Percentiles rank a stretch among this genome's conserved stretches.
These are phyloP conservation scores for Oncorhynchus nerka DNA, from an alignment of 2,113 vertebrate genomes.

Conservation along the genomic window DNA sequence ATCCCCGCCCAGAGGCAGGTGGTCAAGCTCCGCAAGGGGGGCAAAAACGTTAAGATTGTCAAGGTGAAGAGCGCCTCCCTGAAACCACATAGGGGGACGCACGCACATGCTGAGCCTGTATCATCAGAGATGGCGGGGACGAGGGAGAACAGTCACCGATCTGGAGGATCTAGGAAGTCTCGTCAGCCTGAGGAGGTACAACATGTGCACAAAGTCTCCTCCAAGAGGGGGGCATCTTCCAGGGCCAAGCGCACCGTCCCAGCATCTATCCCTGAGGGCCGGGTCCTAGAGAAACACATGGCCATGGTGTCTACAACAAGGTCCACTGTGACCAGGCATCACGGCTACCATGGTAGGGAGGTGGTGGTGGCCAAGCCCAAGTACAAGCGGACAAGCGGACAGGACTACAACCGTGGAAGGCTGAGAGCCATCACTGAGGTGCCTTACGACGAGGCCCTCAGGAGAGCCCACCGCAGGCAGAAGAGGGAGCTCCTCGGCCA, in stretches of 20 bases:
- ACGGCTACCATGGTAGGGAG: slow-evolving; percentile 63
- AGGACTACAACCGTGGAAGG: slow-evolving; percentile 72
- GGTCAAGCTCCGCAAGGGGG: slow-evolving; percentile 69
- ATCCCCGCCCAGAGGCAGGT: slow-evolving; percentile 70
- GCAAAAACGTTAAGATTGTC: slow-evolving; percentile 69
- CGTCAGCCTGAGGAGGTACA: slow-evolving; percentile 73
- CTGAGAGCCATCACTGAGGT: slow-evolving; percentile 77
- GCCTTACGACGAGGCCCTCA: slow-evolving; percentile 79
- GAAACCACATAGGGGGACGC: slow-evolving; percentile 52
- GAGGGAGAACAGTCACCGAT: slow-evolving; percentile 52
- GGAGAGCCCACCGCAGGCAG: slow-evolving; percentile 69
- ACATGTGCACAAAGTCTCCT: slow-evolving; percentile 70
- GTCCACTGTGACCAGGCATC: slow-evolving; percentile 37
- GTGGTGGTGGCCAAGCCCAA: slow-evolving; percentile 84
- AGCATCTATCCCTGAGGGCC: slow-evolving; percentile 63
- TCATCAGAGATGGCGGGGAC: slow-evolving; percentile 37
- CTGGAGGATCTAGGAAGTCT: slow-evolving; percentile 62
- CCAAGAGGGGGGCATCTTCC: slow-evolving; percentile 65
- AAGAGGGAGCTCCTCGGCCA: slow-evolving; percentile 69
- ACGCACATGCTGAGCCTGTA: slow-evolving; percentile 33
- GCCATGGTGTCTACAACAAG: background rate
- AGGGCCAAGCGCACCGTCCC: slow-evolving; percentile 67
- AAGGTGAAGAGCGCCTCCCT: slow-evolving; percentile 62
- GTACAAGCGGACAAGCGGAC: slow-evolving; percentile 75
- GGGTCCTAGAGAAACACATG: slow-evolving; percentile 58